Percentiles rank a stretch among this genome's conserved stretches.
phyloP scores from a whole-genome alignment of 1,140 invertebrate species.

The Lamellibrachia luymesi region DNA sequence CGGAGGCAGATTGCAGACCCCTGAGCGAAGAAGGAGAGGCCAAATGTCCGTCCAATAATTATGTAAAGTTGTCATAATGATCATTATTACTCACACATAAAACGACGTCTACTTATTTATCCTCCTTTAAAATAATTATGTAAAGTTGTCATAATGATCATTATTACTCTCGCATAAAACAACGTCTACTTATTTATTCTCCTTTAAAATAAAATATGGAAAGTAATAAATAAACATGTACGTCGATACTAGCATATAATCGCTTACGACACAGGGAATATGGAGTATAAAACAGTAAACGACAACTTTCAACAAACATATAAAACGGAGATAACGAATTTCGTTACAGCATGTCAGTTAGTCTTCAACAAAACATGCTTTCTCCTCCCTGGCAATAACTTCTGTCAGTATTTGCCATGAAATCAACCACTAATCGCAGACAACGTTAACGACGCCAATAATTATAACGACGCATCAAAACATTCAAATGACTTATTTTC shows the following conservation, averaged over 20 bases:
- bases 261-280: neutral
- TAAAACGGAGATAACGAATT: neutral
- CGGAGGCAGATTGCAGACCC: neutral
- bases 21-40: neutral
- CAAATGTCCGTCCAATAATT: neutral
- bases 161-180: too few relatives aligned
- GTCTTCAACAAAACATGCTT: neutral
- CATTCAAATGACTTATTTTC: neutral
- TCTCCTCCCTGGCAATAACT: neutral
- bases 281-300: neutral
- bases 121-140: neutral
- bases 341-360: neutral
- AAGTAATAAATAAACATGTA: neutral
- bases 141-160: neutral
- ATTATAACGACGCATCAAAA: neutral
- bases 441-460: too few relatives aligned
- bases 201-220: neutral
- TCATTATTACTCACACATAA: neutral
- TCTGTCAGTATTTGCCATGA: neutral
- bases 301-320: neutral
- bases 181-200: neutral
- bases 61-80: neutral
- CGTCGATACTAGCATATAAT: neutral
- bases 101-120: neutral
- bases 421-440: neutral